Conservation (phyloP, 2,888 invertebrate genomes). For the Aphodius sticticus region DNA sequence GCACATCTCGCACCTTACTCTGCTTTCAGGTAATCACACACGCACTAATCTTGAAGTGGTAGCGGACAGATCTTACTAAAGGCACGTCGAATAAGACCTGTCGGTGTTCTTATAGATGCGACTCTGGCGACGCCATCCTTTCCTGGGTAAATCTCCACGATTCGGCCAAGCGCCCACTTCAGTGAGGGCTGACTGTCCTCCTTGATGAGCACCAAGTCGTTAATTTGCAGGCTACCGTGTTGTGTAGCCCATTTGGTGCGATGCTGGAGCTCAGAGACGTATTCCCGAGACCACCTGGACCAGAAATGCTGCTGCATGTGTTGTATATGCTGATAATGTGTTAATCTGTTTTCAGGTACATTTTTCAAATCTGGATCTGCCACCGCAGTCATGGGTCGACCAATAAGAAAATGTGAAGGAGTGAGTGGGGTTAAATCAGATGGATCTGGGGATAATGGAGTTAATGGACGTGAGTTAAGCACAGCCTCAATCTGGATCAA, state of each 20-base stretch:
- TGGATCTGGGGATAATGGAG: background rate
- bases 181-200: too few relatives aligned
- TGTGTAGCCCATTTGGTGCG: background rate
- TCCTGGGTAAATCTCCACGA: too few relatives aligned
- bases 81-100: too few relatives aligned
- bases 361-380: background rate
- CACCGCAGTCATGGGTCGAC: background rate
- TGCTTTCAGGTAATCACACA: too few relatives aligned
- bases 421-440: background rate
- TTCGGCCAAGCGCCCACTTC: too few relatives aligned
- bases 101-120: too few relatives aligned
- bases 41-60: too few relatives aligned
- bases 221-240: too few relatives aligned
- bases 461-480: background rate
- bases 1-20: too few relatives aligned
- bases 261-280: conserved; percentile 4
- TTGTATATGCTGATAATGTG: conserved; percentile 6
- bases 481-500: background rate
- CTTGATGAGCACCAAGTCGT: too few relatives aligned
- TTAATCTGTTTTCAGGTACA: background rate
- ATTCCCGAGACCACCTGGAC: conserved; percentile 7
- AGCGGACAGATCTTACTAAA: too few relatives aligned
- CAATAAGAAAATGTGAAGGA: conserved; percentile 11
- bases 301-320: conserved; percentile 13
- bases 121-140: too few relatives aligned